Base-by-base conservation (phyloP, 64 coral and sea anemone genomes). In the Catalaphyllia jardinei region DNA sequence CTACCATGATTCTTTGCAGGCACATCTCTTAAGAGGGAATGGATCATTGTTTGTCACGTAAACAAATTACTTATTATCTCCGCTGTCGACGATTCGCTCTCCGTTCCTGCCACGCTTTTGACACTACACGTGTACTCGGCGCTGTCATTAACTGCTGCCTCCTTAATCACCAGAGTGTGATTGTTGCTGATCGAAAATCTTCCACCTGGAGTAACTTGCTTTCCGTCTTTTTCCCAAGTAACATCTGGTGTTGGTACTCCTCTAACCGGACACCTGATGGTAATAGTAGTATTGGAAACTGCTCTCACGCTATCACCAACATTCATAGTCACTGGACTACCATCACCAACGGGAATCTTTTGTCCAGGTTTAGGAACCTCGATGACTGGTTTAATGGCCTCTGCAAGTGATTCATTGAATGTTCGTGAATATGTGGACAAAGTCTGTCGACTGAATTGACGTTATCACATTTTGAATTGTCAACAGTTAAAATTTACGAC, bases 301-400 rank as follows among this genome's bases (percentile, higher is more conserved):
- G 91, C 52, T 49, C 82, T 93, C 67, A 98, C 79, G 52, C 89
- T 98, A 51, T 94, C 93, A 24, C 96, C 93, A 69, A 98, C 61
- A 62, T 87, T 89, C 31, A 93, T 86, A 19, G 31, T 80, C 28
- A 89, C 78, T 39, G 75, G 90, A 64, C 59, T 85, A 18, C 80
- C 62, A 52, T 90, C 77, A 29, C 74, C 87, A 31, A 90, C 65
- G 18, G 86, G 82, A 60, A 95, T 87, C 52, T 73, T 63, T 57
- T 50, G 31, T 22, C 86, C 76, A 59, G 92, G 50, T 38, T 67
- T 39, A 73, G 90, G 71, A 27, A 42, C 50, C n/a, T 94, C 78
- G 29, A 98, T 94, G 1, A 65, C 75, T 13, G 96, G 96, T 62
- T 89, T 90, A 12, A 30, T 14, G 51, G 24, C 25, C 54, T 24